phyloP scores from a whole-genome alignment of 2,888 invertebrate genomes.

The Corythucha ciliata region DNA sequence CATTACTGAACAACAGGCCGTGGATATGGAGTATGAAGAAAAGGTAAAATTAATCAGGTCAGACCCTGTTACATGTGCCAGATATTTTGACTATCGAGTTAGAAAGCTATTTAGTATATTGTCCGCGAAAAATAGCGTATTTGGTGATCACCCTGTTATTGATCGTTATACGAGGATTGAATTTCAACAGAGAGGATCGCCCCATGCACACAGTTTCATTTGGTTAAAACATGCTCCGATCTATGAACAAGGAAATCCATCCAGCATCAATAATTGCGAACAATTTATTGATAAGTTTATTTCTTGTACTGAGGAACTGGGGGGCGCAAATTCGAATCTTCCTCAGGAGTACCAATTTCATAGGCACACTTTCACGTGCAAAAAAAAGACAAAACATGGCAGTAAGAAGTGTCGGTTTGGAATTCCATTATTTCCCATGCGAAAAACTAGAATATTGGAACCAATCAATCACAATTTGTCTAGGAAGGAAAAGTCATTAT shows the following conservation, averaged over 20 bases:
- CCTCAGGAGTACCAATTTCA: background rate
- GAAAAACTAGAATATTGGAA: slow-evolving; percentile 2
- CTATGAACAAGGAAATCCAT: slow-evolving; percentile 8
- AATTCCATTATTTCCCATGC: slow-evolving; percentile 13
- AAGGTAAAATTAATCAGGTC: slow-evolving; percentile 32
- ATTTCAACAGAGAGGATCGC: slow-evolving; percentile 36
- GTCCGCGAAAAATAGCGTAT: background rate
- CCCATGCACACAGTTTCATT: slow-evolving; percentile 36
- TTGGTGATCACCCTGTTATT: slow-evolving; percentile 4
- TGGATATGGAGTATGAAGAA: slow-evolving; percentile 20
- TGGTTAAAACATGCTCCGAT: slow-evolving; percentile 36
- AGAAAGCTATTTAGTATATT: slow-evolving; percentile 5
- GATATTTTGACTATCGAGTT: slow-evolving; percentile 22
- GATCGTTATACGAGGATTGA: slow-evolving; percentile 35
- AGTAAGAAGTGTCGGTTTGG: slow-evolving; percentile 14
- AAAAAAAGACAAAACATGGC: background rate
- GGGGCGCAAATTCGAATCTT: background rate
- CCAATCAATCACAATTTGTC: background rate
- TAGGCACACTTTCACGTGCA: slow-evolving; percentile 6
- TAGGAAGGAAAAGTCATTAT: background rate
- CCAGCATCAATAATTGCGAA: background rate
- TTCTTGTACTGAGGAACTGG: background rate
- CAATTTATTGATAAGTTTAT: slow-evolving; percentile 13
- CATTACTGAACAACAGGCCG: slow-evolving; percentile 26
- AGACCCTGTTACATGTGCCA: slow-evolving; percentile 35